These are phyloP conservation scores for Pedicia rivosa DNA, from an alignment of 2,888 invertebrate genomes.

Conservation along the genomic window DNA sequence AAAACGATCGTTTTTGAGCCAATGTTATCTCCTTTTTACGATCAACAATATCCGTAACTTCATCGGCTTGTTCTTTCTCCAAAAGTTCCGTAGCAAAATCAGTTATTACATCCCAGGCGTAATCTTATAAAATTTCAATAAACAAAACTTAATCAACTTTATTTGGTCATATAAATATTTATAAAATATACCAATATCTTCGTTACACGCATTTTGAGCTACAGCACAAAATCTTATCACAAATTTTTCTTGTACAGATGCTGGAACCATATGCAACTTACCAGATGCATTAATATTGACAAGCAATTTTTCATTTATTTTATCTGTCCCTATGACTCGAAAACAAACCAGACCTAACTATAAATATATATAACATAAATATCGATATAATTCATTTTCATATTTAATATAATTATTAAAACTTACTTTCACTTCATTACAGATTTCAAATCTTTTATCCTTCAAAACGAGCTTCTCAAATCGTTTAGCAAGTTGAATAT, in stretches of 20 bases:
- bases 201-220: slow-evolving; percentile 72
- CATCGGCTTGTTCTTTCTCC: slow-evolving; percentile 50
- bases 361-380: too few relatives aligned
- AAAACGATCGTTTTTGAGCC: slow-evolving; percentile 86
- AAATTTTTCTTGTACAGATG: slow-evolving; percentile 74
- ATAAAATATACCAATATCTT: slow-evolving; percentile 50
- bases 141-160: too few relatives aligned
- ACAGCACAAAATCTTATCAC: slow-evolving; percentile 91
- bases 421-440: slow-evolving; percentile 78
- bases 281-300: slow-evolving; percentile 90
- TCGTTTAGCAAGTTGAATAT: slow-evolving; percentile 75
- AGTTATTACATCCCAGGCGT: slow-evolving; percentile 70
- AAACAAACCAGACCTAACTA: slow-evolving; percentile 90
- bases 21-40: slow-evolving; percentile 63
- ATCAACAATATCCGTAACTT: slow-evolving; percentile 55
- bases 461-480: slow-evolving; percentile 68
- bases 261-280: slow-evolving; percentile 93
- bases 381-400: too few relatives aligned
- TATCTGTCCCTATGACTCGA: slow-evolving; percentile 61
- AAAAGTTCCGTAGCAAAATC: slow-evolving; percentile 67
- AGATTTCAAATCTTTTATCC: slow-evolving; percentile 78
- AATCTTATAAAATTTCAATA: slow-evolving; percentile 36
- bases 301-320: slow-evolving; percentile 79
- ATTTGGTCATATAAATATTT: background rate
- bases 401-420: too few relatives aligned